A percentile compares a stretch with the other conserved stretches of the same genome.
phyloP scores from a whole-genome alignment of 2,797 vertebrate species.

The Phalloptychus januarius region DNA sequence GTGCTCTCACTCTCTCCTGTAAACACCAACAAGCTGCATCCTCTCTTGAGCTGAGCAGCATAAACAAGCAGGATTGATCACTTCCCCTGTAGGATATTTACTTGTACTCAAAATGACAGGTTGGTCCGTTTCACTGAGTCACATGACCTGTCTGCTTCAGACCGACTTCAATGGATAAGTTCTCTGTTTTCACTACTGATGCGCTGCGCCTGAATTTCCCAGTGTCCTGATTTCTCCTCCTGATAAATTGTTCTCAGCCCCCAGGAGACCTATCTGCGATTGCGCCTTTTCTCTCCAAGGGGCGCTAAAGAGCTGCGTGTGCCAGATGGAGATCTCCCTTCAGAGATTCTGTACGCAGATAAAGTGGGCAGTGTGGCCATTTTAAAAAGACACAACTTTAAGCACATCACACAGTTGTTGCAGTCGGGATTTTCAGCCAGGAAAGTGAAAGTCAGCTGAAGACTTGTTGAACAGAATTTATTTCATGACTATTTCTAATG shows the following conservation, averaged over 20 bases:
- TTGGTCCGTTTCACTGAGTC: conserved; percentile 52
- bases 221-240: conserved; percentile 41
- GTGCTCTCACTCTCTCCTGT: conserved; percentile 37
- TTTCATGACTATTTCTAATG: neutral
- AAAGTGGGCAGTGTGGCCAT: conserved; percentile 51
- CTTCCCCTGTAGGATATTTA: conserved; percentile 23
- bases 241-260: conserved; percentile 52
- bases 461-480: conserved; percentile 20
- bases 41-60: conserved; percentile 40
- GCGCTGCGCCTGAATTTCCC: conserved; percentile 43
- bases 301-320: conserved; percentile 91
- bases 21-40: conserved; percentile 59
- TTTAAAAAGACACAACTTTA: conserved; percentile 37
- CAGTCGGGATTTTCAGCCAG: conserved; percentile 33
- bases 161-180: conserved; percentile 46
- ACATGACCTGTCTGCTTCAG: conserved; percentile 46
- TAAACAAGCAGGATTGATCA: conserved; percentile 9
- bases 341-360: conserved; percentile 61
- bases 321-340: conserved; percentile 60
- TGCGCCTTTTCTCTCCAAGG: conserved; percentile 85
- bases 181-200: conserved; percentile 55
- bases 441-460: conserved; percentile 22
- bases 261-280: conserved; percentile 77
- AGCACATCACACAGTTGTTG: conserved; percentile 22
- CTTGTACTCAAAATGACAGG: conserved; percentile 57